Conservation (phyloP, 2,797 vertebrate genomes). For the Phoeniculus purpureus region DNA sequence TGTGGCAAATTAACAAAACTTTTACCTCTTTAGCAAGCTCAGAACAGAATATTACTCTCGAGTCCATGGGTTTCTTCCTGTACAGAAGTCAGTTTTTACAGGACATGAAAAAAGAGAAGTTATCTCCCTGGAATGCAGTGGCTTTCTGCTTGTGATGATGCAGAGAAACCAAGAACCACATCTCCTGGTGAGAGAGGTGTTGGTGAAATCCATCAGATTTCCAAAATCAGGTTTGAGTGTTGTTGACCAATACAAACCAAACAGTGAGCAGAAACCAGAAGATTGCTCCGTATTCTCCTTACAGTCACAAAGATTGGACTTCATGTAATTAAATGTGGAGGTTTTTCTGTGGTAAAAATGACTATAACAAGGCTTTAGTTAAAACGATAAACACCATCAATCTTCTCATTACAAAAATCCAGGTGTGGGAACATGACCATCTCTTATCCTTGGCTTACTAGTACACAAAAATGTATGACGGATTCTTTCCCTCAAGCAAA, state of each 20-base stretch:
- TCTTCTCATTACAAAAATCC: neutral
- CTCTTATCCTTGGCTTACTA: neutral
- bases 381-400: neutral
- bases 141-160: neutral
- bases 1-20: neutral
- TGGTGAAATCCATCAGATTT: neutral
- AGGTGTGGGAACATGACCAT: neutral
- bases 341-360: neutral
- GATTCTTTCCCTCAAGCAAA: neutral
- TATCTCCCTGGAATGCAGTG: rapidly evolving
- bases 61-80: neutral
- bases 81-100: neutral
- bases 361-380: neutral
- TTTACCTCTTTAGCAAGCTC: neutral
- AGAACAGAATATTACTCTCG: neutral
- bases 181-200: neutral
- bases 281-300: neutral
- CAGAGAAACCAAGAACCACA: neutral
- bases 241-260: neutral
- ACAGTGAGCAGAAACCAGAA: neutral
- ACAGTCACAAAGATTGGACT: neutral
- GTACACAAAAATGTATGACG: neutral
- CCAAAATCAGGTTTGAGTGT: neutral
- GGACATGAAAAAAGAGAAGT: neutral
- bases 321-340: rapidly evolving